Evolutionary conservation across 2,797 vertebrate species (phyloP).

Genomic region (Buceros bicornis): DNA sequence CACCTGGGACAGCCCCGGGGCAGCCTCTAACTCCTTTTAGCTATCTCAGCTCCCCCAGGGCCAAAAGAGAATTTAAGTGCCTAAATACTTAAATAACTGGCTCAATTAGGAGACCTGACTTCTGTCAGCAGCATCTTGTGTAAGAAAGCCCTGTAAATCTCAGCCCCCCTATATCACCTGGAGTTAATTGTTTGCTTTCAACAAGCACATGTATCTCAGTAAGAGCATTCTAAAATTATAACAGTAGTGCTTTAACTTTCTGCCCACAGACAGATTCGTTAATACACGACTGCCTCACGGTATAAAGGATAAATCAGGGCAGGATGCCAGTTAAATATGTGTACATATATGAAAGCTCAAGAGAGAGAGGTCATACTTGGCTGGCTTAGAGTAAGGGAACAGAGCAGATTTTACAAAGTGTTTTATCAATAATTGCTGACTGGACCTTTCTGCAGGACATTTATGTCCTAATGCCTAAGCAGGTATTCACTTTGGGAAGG

Average conservation of each 20-base stretch:
- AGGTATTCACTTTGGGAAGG: not conserved
- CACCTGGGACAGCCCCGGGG: not conserved
- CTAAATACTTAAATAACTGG: not conserved
- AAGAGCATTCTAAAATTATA: not conserved
- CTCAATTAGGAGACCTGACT: not conserved
- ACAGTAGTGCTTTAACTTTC: not conserved
- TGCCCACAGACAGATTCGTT: not conserved
- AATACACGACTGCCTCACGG: not conserved
- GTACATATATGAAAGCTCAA: not conserved
- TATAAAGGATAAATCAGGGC: conserved; percentile 7
- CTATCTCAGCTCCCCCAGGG: not conserved
- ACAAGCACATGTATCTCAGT: not conserved
- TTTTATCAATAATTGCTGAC: conserved; percentile 41
- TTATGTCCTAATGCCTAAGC: not conserved
- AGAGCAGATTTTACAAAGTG: conserved; percentile 9
- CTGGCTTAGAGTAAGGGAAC: conserved; percentile 8
- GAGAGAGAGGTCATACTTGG: conserved; percentile 23
- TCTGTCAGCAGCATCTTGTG: not conserved
- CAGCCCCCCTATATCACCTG: not conserved
- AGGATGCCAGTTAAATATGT: conserved; percentile 44
- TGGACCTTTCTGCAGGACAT: conserved; percentile 8
- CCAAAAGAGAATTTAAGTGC: not conserved
- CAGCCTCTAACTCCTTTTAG: not conserved
- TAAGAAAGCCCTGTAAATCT: not conserved
- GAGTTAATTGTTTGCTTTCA: conserved; percentile 14